Conservation (phyloP, 2,888 invertebrate species). For the Notodonta dromedarius region DNA sequence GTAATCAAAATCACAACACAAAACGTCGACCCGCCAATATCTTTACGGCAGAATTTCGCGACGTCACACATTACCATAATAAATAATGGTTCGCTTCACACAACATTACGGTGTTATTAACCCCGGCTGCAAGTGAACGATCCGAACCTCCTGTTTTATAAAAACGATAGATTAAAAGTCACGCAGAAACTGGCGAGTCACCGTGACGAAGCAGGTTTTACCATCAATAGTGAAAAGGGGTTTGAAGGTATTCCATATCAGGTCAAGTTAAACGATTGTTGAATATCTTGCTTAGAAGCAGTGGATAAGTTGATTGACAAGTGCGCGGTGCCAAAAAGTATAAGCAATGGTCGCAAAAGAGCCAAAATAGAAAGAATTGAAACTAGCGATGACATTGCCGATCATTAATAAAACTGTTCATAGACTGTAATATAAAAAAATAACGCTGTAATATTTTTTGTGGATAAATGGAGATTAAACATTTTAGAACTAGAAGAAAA, state of each 20-base stretch:
- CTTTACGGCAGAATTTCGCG: not conserved
- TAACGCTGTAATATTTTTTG: too few species aligned
- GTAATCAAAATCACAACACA: not conserved
- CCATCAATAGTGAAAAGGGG: constrained; percentile 41
- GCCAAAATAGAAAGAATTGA: not conserved
- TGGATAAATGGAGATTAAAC: too few species aligned
- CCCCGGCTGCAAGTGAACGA: constrained; percentile 32
- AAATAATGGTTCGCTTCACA: constrained; percentile 28
- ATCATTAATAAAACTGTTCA: too few species aligned
- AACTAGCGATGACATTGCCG: not conserved
- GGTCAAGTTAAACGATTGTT: constrained; percentile 30
- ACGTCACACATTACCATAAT: constrained; percentile 33
- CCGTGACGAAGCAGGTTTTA: constrained; percentile 23
- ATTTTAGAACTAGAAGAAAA: too few species aligned
- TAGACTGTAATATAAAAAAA: too few species aligned
- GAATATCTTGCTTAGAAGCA: constrained; percentile 12
- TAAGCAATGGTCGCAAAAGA: not conserved
- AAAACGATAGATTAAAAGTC: constrained; percentile 35
- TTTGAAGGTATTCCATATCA: constrained; percentile 15
- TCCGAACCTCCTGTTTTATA: constrained; percentile 29
- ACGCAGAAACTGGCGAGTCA: constrained; percentile 31
- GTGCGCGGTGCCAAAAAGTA: not conserved
- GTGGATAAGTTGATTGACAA: not conserved
- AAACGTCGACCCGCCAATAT: not conserved
- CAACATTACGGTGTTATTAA: constrained; percentile 35